Conservation (phyloP, 2,888 invertebrate genomes). For the Eupithecia exiguata region DNA sequence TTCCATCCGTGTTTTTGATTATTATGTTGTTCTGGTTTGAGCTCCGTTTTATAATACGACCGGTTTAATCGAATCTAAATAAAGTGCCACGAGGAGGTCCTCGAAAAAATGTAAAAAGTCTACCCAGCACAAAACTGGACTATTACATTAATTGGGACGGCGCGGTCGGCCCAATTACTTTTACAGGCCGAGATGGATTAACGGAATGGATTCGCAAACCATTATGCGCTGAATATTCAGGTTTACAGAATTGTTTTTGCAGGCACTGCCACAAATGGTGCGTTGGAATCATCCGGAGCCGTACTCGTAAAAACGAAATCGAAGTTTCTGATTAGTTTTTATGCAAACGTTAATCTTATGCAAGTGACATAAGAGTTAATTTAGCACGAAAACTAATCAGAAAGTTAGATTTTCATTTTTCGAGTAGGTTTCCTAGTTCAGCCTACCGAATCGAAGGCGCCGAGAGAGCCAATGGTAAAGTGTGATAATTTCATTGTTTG, state of each 20-base stretch:
- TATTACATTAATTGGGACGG: conserved; percentile 25
- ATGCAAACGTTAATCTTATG: too few relatives aligned
- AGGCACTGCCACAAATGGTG: not conserved
- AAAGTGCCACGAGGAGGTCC: not conserved
- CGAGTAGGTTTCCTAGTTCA: not conserved
- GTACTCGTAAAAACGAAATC: too few relatives aligned
- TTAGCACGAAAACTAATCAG: too few relatives aligned
- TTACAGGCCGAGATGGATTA: conserved; percentile 20
- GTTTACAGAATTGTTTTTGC: conserved; percentile 10
- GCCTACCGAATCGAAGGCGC: not conserved
- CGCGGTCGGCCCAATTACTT: conserved; percentile 26
- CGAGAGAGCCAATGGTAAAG: not conserved
- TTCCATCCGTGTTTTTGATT: too few relatives aligned
- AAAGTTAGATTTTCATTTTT: too few relatives aligned
- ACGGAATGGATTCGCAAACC: conserved; percentile 23
- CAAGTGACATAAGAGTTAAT: too few relatives aligned
- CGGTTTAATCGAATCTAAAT: not conserved
- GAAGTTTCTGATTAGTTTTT: too few relatives aligned
- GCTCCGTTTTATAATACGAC: not conserved
- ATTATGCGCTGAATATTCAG: conserved; percentile 12
- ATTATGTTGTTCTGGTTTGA: too few relatives aligned
- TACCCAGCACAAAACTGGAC: conserved; percentile 13
- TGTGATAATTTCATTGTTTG: not conserved
- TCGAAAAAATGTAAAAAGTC: conserved; percentile 13
- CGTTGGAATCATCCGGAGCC: not conserved